Conservation (phyloP, 2,113 vertebrate species). For the Otocyon megalotis region DNA sequence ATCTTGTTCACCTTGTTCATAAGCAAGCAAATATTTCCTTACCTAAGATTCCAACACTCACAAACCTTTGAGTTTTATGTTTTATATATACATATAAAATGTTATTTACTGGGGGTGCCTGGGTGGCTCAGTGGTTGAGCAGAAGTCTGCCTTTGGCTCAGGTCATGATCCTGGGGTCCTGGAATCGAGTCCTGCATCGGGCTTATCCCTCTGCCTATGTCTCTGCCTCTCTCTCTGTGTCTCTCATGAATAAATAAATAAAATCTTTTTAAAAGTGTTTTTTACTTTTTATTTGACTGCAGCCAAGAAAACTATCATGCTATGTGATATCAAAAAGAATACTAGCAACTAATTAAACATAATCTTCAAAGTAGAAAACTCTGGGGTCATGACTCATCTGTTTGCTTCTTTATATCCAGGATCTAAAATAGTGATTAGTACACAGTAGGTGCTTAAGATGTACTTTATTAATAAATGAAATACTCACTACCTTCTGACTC, state of each 20-base stretch:
- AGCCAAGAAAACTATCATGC: constrained; percentile 16
- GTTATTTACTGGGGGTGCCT: background rate
- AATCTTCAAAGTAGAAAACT: background rate
- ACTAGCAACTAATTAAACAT: background rate
- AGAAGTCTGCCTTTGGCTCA: no score
- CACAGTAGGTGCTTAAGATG: background rate
- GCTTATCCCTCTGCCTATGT: no score
- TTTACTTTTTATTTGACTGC: background rate
- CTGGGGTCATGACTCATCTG: background rate
- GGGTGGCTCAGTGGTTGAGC: no score
- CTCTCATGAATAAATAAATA: background rate
- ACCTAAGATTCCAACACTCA: background rate
- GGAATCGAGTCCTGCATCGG: no score
- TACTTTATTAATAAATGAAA: constrained; percentile 3
- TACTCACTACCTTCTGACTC: background rate
- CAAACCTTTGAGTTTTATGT: background rate
- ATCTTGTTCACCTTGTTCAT: background rate
- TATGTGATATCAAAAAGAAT: background rate
- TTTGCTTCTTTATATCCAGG: background rate
- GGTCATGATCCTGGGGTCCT: no score
- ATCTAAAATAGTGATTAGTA: background rate
- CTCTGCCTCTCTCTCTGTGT: no score
- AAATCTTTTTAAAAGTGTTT: background rate
- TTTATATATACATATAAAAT: background rate
- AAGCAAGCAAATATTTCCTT: background rate